Percentiles rank a stretch among this genome's conserved stretches.
Evolutionary conservation across 1,140 invertebrate species (phyloP).

Genomic region (Brachionus manjavacas): DNA sequence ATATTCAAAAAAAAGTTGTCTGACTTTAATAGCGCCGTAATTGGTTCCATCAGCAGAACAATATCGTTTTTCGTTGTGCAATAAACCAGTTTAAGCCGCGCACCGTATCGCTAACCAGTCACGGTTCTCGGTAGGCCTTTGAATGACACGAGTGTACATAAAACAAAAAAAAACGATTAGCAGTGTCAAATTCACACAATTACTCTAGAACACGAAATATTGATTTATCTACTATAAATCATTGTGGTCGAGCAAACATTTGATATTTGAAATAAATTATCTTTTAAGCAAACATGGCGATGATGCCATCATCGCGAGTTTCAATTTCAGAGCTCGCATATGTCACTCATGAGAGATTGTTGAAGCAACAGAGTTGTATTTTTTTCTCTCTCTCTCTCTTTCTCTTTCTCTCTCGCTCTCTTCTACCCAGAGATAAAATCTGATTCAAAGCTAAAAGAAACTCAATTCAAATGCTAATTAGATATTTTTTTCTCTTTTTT

Average conservation of each 20-base stretch:
- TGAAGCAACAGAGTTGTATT: constrained; percentile 5
- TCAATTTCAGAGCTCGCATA: constrained; percentile 35
- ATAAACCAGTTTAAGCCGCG: background rate
- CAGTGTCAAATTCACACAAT: background rate
- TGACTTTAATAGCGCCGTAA: background rate
- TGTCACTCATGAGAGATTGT: constrained; percentile 33
- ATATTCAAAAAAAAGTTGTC: constrained; percentile 32
- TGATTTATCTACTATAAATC: constrained; percentile 39
- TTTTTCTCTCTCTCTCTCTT: background rate
- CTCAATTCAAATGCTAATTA: constrained; percentile 37
- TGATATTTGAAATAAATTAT: constrained; percentile 36
- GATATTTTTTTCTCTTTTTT: background rate
- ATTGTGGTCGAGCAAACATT: background rate
- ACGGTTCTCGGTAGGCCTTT: background rate
- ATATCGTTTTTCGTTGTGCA: constrained; percentile 17
- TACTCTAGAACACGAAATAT: constrained; percentile 30
- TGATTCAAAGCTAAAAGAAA: constrained; percentile 7
- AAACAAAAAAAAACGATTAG: background rate
- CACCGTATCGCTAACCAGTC: constrained; percentile 11
- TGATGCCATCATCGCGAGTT: constrained; percentile 32
- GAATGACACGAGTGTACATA: constrained; percentile 16
- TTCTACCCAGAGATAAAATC: constrained; percentile 2
- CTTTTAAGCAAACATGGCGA: constrained; percentile 27
- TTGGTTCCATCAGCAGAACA: constrained; percentile 21
- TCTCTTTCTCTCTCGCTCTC: background rate